Percentiles rank a stretch among this genome's conserved stretches.
phyloP scores from a whole-genome alignment of 2,113 vertebrate genomes.

The Hypocryptadius cinnamomeus region DNA sequence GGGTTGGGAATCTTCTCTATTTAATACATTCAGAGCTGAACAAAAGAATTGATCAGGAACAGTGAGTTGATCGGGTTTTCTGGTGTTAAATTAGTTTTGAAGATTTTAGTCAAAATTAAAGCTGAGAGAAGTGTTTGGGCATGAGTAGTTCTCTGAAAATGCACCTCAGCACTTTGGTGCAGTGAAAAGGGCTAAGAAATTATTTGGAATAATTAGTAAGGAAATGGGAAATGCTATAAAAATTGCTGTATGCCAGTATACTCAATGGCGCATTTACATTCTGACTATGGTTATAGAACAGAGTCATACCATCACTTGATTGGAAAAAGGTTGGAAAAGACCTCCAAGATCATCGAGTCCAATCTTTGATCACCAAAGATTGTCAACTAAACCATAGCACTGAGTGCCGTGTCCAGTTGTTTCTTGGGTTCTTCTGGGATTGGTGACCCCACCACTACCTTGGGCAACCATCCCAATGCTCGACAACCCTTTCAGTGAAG shows the following conservation, averaged over 20 bases:
- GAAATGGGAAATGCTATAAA: background rate
- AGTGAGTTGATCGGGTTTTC: background rate
- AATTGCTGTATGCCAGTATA: background rate
- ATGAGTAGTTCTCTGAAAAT: background rate
- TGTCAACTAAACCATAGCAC: background rate
- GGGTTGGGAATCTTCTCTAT: background rate
- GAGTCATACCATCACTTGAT: background rate
- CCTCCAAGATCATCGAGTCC: background rate
- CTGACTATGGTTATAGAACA: background rate
- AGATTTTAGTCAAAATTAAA: background rate
- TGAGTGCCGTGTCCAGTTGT: rapidly evolving
- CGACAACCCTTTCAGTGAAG: background rate
- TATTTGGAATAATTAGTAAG: background rate
- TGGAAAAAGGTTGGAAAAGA: background rate
- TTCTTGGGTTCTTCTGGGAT: background rate
- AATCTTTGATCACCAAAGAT: background rate
- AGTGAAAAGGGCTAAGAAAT: background rate
- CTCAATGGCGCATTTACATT: background rate
- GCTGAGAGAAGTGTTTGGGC: background rate
- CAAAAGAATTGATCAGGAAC: background rate
- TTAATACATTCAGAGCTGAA: background rate
- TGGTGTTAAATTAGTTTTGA: background rate
- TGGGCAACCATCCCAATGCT: background rate
- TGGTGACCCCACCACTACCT: background rate
- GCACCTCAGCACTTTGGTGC: rapidly evolving